These are phyloP conservation scores for Hemichromis elongatus DNA, from an alignment of 2,113 vertebrate species.

Conservation along the genomic window DNA sequence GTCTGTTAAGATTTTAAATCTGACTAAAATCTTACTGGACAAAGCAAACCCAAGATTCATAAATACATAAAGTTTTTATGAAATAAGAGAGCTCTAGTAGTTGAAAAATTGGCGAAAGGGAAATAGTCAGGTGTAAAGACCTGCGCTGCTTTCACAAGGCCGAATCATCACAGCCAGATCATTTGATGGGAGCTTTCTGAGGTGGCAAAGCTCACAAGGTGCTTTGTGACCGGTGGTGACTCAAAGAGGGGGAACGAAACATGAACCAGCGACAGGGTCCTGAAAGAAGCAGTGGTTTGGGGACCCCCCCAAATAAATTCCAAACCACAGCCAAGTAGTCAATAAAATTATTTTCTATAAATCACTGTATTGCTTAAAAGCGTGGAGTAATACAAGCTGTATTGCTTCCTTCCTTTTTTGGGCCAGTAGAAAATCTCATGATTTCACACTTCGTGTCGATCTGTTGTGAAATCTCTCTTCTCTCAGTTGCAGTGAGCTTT, in stretches of 20 bases:
- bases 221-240: neutral
- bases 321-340: neutral
- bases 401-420: neutral
- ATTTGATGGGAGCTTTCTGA: neutral
- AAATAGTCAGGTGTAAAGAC: neutral
- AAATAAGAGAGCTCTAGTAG: neutral
- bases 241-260: fast-evolving
- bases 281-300: neutral
- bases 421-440: neutral
- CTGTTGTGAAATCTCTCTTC: neutral
- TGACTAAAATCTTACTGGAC: neutral
- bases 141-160: neutral
- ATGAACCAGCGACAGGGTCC: neutral
- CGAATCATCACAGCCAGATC: neutral
- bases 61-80: neutral
- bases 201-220: neutral
- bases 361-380: neutral
- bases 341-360: neutral
- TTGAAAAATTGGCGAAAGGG: neutral
- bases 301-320: fast-evolving
- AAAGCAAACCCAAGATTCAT: neutral
- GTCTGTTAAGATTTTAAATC: too few relatives aligned
- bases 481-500: neutral
- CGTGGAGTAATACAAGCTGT: neutral
- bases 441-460: neutral